Base-by-base conservation (phyloP, 2,113 vertebrate genomes). In the Oryctolagus cuniculus region DNA sequence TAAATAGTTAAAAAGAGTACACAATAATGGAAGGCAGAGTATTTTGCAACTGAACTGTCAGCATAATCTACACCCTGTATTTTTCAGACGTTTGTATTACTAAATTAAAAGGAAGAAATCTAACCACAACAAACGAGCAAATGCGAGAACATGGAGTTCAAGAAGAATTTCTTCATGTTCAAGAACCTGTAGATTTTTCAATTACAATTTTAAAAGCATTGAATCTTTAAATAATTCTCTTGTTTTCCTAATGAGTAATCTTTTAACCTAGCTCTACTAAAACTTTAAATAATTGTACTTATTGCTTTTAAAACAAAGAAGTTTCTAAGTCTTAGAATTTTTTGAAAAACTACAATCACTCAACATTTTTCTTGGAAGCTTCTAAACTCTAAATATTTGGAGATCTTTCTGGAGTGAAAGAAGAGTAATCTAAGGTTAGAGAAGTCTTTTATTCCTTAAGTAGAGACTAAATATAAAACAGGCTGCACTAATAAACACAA, bases 351-450 rank as follows among this genome's bases (percentile, higher is more conserved):
- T 66, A 7, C 0, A 63, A 34, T 85, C 6, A 63, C 34, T 29
- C 6, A 91, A 66, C 17, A 66, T 63, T 63, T 92, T 83, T 63
- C 36, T 69, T 88, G 25, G 51, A 83, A 75, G 27, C 31, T 61
- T 87, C 66, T 91, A 80, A 81, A 49, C 17, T 66, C 55, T 95
- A n/a, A 89, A 73, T 82, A 64, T 89, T 89, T 85, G 34, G 64
- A 93, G 29, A 58, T 77, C 5, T 84, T 79, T 55, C 34, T 58
- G 38, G 63, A 83, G n/a, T 61, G 55, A 73, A 22, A 61, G 27
- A 70, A 89, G 21, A 77, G 25, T 44, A 44, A 55, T 69, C 61
- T 51, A 82, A 38, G 6, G 13, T 61, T 58, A 78, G 11, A 66
- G 66, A 84, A 89, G 6, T 0, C 49, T 85, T 93, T 64, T 95